These are phyloP conservation scores for Aphodius granarius DNA, from an alignment of 2,888 invertebrate genomes.

Conservation along the genomic window DNA sequence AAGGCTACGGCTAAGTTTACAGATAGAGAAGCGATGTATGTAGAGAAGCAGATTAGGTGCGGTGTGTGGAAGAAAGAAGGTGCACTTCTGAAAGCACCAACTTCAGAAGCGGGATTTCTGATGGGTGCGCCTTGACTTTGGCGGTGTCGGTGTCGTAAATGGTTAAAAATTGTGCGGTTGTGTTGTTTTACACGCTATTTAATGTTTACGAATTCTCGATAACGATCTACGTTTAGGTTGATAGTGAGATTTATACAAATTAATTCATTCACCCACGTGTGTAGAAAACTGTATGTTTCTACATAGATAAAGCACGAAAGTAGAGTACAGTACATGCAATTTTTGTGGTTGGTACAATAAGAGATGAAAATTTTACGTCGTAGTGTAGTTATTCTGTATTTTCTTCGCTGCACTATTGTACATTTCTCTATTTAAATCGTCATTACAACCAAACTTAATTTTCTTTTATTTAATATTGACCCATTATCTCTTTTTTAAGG, in stretches of 20 bases:
- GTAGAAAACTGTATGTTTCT: not conserved
- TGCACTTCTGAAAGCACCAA: too few relatives aligned
- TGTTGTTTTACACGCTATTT: not conserved
- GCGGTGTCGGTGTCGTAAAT: not conserved
- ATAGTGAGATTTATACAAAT: not conserved
- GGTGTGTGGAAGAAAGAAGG: not conserved
- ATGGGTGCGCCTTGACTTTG: not conserved
- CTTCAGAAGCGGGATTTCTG: not conserved
- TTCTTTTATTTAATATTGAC: too few relatives aligned
- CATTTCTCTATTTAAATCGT: too few relatives aligned
- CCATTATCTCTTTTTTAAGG: too few relatives aligned
- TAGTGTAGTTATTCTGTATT: too few relatives aligned
- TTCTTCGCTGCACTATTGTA: too few relatives aligned
- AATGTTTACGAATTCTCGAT: not conserved
- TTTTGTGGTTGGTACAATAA: too few relatives aligned
- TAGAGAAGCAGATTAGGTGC: not conserved
- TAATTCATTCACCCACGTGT: not conserved
- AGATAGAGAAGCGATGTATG: too few relatives aligned
- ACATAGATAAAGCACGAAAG: not conserved
- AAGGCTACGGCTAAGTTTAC: too few relatives aligned
- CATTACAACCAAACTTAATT: too few relatives aligned
- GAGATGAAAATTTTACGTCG: too few relatives aligned
- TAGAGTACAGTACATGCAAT: too few relatives aligned
- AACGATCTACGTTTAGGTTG: not conserved
- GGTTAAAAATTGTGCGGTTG: not conserved